phyloP scores from a whole-genome alignment of 2,797 vertebrate genomes.

The Miichthys miiuy region DNA sequence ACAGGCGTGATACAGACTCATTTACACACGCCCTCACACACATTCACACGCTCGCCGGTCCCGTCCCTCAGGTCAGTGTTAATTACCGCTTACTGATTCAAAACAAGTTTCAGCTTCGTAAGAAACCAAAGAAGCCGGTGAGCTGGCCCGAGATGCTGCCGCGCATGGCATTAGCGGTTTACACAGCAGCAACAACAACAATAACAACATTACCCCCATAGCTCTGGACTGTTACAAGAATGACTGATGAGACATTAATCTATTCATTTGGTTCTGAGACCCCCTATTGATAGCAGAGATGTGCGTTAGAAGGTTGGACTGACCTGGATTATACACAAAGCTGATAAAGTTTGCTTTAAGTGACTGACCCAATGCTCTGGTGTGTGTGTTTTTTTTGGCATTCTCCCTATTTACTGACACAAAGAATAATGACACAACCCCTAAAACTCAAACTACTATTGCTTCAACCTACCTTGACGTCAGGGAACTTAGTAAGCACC shows the following conservation, averaged over 20 bases:
- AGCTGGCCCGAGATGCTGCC: constrained; percentile 62
- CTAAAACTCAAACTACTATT: background rate
- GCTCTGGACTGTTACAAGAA: constrained; percentile 69
- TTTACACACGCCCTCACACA: constrained; percentile 37
- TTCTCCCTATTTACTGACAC: background rate
- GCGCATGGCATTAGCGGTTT: constrained; percentile 83
- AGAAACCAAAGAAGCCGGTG: constrained; percentile 70
- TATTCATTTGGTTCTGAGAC: constrained; percentile 64
- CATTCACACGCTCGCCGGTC: constrained; percentile 47
- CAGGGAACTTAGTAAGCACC: constrained; percentile 93
- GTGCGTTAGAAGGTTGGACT: constrained; percentile 25
- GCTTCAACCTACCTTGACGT: constrained; percentile 88
- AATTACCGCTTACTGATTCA: constrained; percentile 83
- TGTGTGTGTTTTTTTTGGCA: background rate
- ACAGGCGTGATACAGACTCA: constrained; percentile 18
- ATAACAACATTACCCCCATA: constrained; percentile 71
- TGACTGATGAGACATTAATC: constrained; percentile 82
- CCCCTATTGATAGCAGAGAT: constrained; percentile 44
- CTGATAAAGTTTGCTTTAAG: background rate
- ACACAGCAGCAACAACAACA: constrained; percentile 75
- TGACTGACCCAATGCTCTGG: constrained; percentile 5
- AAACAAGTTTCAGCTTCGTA: constrained; percentile 69
- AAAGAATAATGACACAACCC: background rate
- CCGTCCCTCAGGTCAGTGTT: constrained; percentile 57
- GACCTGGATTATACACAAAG: constrained; percentile 43